These are phyloP conservation scores for Stegophylla sp. DNA, from an alignment of 2,888 invertebrate genomes.

Conservation along the genomic window DNA sequence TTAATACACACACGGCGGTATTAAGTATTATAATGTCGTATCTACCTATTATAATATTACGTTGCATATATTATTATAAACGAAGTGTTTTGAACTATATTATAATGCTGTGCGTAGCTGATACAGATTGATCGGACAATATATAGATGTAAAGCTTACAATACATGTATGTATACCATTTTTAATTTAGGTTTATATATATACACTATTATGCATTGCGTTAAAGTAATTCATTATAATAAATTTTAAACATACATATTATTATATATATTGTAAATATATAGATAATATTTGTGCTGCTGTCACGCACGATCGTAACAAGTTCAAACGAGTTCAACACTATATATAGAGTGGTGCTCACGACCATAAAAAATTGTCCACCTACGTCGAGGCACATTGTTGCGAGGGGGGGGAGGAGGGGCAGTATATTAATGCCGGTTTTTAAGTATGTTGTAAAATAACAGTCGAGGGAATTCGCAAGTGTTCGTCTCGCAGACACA, in stretches of 20 bases:
- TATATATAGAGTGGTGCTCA: neutral
- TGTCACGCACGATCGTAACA: constrained; percentile 17
- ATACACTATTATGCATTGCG: neutral
- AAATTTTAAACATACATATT: neutral
- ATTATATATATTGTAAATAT: no score
- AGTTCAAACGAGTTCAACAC: constrained; percentile 39
- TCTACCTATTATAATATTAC: no score
- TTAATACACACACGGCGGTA: neutral
- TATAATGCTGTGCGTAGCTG: neutral
- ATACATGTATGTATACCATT: neutral
- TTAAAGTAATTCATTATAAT: neutral
- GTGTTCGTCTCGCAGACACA: no score
- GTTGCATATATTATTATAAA: neutral
- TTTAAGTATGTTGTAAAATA: no score
- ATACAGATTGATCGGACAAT: neutral
- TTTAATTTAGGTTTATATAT: no score
- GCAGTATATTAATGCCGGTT: no score
- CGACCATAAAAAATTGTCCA: constrained; percentile 15
- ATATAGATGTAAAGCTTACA: neutral
- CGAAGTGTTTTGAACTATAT: neutral
- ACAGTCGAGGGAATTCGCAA: no score
- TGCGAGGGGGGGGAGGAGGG: neutral
- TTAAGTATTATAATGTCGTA: neutral
- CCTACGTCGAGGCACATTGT: constrained; percentile 27
- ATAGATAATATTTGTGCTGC: neutral